A percentile compares a stretch with the other conserved stretches of the same genome.
Evolutionary conservation across 2,797 vertebrate genomes (phyloP).

Genomic region (Phrynocephalus guinanensis): DNA sequence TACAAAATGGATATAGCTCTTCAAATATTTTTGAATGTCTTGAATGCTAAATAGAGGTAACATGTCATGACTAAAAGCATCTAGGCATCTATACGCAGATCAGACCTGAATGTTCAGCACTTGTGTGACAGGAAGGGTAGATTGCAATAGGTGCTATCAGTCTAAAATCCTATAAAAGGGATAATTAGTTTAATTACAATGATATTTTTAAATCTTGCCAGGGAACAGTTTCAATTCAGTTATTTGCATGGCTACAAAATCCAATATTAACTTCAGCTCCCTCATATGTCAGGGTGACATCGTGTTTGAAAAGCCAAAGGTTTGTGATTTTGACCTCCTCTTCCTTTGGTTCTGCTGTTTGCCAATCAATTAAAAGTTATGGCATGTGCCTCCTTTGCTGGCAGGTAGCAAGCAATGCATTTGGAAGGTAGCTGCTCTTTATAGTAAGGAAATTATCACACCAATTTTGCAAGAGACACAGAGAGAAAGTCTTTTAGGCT

Average conservation of each 20-base stretch:
- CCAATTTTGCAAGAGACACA: not conserved
- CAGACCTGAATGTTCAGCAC: constrained; percentile 23
- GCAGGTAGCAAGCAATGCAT: constrained; percentile 54
- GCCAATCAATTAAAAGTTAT: constrained; percentile 55
- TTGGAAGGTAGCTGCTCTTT: constrained; percentile 9
- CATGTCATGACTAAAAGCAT: constrained; percentile 17
- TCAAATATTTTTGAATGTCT: not conserved
- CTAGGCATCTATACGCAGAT: constrained; percentile 12
- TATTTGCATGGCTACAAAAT: constrained; percentile 49
- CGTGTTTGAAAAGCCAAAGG: constrained; percentile 45
- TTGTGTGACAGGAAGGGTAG: constrained; percentile 41
- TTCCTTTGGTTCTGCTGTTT: constrained; percentile 34
- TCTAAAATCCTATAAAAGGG: constrained; percentile 51
- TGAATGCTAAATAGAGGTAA: not conserved
- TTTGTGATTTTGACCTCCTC: constrained; percentile 25
- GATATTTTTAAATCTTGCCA: constrained; percentile 57
- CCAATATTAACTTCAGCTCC: constrained; percentile 42
- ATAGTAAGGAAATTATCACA: constrained; percentile 41
- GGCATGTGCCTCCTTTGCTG: constrained; percentile 29
- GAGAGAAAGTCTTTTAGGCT: not conserved
- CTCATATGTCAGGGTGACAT: constrained; percentile 51
- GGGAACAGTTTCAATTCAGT: constrained; percentile 65
- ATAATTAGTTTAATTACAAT: constrained; percentile 66
- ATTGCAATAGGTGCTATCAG: constrained; percentile 29
- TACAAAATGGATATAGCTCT: not conserved